A percentile compares a stretch with the other conserved stretches of the same genome.
Evolutionary conservation across 1,140 invertebrate species (phyloP).

Genomic region (Magallana ariakensis): DNA sequence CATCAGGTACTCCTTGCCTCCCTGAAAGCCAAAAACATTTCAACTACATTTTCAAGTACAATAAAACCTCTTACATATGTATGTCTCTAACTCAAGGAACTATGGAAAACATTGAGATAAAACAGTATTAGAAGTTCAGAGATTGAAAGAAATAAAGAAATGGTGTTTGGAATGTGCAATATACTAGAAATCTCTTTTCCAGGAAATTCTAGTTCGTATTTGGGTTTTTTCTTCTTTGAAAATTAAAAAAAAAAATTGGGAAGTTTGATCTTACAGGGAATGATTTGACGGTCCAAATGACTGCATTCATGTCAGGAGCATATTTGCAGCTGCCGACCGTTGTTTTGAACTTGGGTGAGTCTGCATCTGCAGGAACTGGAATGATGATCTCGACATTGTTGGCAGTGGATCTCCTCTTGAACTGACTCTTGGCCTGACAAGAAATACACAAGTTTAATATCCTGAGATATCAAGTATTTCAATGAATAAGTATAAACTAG

Average conservation of each 20-base stretch:
- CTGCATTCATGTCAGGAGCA: constrained; percentile 97
- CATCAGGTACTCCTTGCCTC: constrained; percentile 99
- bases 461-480: background rate
- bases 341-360: constrained; percentile 99
- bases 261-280: constrained; percentile 86
- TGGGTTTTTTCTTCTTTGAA: too few relatives aligned
- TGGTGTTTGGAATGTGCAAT: too few relatives aligned
- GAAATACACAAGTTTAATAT: background rate
- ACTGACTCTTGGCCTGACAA: constrained; percentile 95
- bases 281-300: constrained; percentile 99
- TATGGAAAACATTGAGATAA: constrained; percentile 39
- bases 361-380: constrained; percentile 98
- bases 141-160: too few relatives aligned
- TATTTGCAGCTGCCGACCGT: constrained; percentile 99
- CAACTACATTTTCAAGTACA: background rate
- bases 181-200: too few relatives aligned
- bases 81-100: background rate
- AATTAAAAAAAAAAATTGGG: too few relatives aligned
- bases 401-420: constrained; percentile 97
- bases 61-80: background rate
- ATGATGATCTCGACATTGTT: constrained; percentile 99
- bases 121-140: too few relatives aligned
- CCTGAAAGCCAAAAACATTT: constrained; percentile 77
- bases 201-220: too few relatives aligned
- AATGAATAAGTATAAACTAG: background rate